These are phyloP conservation scores for Melolontha melolontha DNA, from an alignment of 2,888 invertebrate genomes.

Conservation along the genomic window DNA sequence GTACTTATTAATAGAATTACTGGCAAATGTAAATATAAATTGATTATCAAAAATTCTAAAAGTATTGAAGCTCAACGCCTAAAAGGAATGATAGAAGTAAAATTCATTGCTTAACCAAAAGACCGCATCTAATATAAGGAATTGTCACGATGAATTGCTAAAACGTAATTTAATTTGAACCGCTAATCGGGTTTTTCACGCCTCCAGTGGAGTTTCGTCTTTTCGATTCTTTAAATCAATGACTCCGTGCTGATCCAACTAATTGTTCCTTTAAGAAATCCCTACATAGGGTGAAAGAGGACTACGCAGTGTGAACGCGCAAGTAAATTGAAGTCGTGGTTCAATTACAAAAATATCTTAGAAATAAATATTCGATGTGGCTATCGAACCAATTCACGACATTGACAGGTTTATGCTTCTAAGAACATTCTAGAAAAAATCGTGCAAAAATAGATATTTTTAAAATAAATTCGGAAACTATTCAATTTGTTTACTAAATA, in stretches of 20 bases:
- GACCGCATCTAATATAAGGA: conserved; percentile 3
- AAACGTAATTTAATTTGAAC: conserved; percentile 33
- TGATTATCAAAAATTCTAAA: no score
- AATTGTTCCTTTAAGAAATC: conserved; percentile 25
- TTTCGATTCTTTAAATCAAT: conserved; percentile 31
- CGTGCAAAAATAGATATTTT: no score
- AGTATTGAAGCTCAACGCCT: no score
- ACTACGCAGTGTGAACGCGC: conserved; percentile 22
- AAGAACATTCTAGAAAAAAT: no score
- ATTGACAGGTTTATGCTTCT: no score
- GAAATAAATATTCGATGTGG: no score
- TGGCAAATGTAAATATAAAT: no score
- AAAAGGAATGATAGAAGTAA: background rate
- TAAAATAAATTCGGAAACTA: no score
- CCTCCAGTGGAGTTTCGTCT: conserved; percentile 29
- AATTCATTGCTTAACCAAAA: conserved; percentile 12
- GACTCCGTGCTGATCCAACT: conserved; percentile 35
- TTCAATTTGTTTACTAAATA: no score
- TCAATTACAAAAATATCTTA: background rate
- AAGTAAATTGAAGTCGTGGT: conserved; percentile 9
- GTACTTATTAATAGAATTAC: no score
- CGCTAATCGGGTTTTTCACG: conserved; percentile 35
- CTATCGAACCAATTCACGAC: no score
- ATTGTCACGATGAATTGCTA: conserved; percentile 31
- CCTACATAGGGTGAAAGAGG: conserved; percentile 10